phyloP scores from a whole-genome alignment of 2,797 vertebrate species.

The Oryzias sinensis region DNA sequence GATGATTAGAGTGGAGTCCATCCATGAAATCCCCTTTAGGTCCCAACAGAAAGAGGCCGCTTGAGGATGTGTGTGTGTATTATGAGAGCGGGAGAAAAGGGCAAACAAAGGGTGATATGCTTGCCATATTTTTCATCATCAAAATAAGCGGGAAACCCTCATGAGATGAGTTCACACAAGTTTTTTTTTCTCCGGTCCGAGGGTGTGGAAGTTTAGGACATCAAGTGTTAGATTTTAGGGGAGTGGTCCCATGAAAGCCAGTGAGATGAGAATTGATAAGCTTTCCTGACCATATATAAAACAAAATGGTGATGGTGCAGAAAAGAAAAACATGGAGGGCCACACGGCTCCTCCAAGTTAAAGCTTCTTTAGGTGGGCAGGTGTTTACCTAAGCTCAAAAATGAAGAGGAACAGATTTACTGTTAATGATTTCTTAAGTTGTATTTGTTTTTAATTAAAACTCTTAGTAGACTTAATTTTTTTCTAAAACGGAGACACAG shows the following conservation, averaged over 20 bases:
- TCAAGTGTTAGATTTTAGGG: conserved; percentile 41
- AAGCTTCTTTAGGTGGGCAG: conserved; percentile 30
- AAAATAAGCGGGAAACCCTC: conserved; percentile 60
- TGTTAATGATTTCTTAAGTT: conserved; percentile 35
- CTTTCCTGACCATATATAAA: conserved; percentile 55
- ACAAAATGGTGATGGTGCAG: too few species aligned
- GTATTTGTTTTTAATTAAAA: conserved; percentile 61
- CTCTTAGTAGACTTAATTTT: conserved; percentile 24
- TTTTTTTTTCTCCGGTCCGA: conserved; percentile 31
- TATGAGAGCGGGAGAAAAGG: conserved; percentile 35
- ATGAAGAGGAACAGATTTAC: conserved; percentile 34
- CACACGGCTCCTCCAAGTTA: conserved; percentile 8
- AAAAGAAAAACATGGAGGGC: background rate
- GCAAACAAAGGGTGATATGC: conserved; percentile 40
- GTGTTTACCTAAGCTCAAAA: conserved; percentile 41
- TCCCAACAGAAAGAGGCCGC: conserved; percentile 55
- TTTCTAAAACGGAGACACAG: too few species aligned
- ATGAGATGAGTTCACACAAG: conserved; percentile 46
- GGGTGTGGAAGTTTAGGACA: conserved; percentile 16
- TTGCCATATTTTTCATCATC: conserved; percentile 58
- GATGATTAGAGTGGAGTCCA: conserved; percentile 75
- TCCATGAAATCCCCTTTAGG: conserved; percentile 75
- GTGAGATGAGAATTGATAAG: conserved; percentile 62
- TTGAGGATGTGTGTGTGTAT: conserved; percentile 47
- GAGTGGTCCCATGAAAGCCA: conserved; percentile 33